Conservation (phyloP, 2,113 vertebrate species). For the Malurus alboscapulatus region DNA sequence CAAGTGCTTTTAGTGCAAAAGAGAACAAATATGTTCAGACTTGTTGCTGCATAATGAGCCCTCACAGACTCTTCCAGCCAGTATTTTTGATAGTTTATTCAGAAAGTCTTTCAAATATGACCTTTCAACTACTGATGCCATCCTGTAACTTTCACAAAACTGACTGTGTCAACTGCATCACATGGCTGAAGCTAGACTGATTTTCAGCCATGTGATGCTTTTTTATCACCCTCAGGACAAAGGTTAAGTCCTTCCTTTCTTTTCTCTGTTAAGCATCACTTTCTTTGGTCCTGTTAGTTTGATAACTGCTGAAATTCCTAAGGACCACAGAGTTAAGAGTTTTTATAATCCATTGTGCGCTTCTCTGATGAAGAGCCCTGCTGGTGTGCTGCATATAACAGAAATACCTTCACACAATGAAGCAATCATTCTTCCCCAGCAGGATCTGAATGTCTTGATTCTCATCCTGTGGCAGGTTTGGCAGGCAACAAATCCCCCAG, state of each 20-base stretch:
- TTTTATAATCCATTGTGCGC: conserved; percentile 29
- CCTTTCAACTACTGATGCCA: conserved; percentile 41
- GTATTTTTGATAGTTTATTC: conserved; percentile 8
- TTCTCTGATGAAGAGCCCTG: conserved; percentile 49
- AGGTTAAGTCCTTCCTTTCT: conserved; percentile 73
- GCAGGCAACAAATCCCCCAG: conserved; percentile 35
- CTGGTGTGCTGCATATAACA: conserved; percentile 44
- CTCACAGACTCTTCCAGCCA: background rate
- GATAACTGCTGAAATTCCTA: conserved; percentile 56
- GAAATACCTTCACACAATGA: conserved; percentile 55
- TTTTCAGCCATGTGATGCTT: conserved; percentile 71
- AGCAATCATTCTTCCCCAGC: conserved; percentile 52
- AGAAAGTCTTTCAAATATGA: conserved; percentile 32
- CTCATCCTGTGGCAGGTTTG: conserved; percentile 50
- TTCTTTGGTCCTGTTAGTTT: conserved; percentile 40
- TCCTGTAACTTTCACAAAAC: conserved; percentile 45
- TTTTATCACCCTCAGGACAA: conserved; percentile 73
- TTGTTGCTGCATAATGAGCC: background rate
- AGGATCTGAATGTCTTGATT: conserved; percentile 52
- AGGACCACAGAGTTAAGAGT: conserved; percentile 41
- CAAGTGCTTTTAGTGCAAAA: background rate
- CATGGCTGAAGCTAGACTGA: conserved; percentile 58
- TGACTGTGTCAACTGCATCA: conserved; percentile 56
- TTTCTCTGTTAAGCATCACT: conserved; percentile 51
- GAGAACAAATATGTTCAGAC: background rate